Base-by-base conservation (phyloP, 2,113 vertebrate species). In the Opisthocomus hoazin region DNA sequence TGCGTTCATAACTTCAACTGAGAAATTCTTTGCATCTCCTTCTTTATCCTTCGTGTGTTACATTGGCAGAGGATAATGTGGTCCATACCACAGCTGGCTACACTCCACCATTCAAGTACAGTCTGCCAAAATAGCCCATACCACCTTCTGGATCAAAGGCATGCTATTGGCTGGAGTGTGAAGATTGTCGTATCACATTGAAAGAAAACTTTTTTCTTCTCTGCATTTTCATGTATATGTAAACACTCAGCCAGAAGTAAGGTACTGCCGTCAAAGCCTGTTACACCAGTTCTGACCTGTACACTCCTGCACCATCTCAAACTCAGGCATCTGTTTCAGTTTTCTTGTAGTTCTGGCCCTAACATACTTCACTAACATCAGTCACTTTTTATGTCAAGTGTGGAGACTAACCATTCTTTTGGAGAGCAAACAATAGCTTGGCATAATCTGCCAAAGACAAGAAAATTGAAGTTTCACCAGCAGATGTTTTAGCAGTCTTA, bases 231-330 rank as follows among this genome's bases (percentile, higher is more conserved):
- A 5, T 2, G 7, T 16, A 1, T 30, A 9, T 11, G 29, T 21
- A 54, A 36, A 39, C 45, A 54, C 39, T 45, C 19, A 77, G 20
- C 48, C 37, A 2, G 5, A 24, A 84, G 57, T 71, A 50, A 34
- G 41, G 29, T 6, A 3, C 48, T 71, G 3, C 8, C 64, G 41
- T 45, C 30, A 41, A n/a, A 74, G 43, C 61, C 11, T 27, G 48
- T 68, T 37, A 53, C 48, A 43, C 15, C 63, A 43, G 24, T 48
- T 78, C 22, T n/a, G 88, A 34, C 24, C 53, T 37, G 27, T 12
- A 4, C 27, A 5, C 32, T 39, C 34, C 56, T 63, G 58, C 1
- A 0, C 48, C 12, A 6, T 36, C 37, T 26, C 5, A 1, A 29
- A 6, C 39, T 11, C 19, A 11, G 61, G 43, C 56, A 13, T 19